Evolutionary conservation across 2,113 vertebrate genomes (phyloP), one percentile per base, ranked within the genome.

Genomic region (Percopsis transmontana): DNA sequence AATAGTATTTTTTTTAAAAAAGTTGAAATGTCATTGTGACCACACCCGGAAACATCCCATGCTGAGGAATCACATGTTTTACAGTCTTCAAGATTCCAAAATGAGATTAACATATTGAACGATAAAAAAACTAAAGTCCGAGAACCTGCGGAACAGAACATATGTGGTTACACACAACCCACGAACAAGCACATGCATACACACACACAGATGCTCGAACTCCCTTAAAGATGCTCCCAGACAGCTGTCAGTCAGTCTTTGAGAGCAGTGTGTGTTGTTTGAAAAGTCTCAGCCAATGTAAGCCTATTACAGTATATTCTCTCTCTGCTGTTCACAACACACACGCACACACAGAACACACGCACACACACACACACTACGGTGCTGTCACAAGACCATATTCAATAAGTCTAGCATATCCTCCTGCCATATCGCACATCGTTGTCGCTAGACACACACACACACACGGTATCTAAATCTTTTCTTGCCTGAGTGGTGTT

Each of bases 401-500:
- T 90, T 91, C 81, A 91, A 84, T 91, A 91, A 91, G 87, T 82
- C 82, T 39, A 81, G 71, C 85, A 82, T 82, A 90, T 79, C 82
- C 70, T 86, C 64, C 70, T 61, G 76, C 75, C 78, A 53, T 87
- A 88, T 88, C 86, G 16, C 74, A 67, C 77, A 83, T 82, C 82
- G 62, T 60, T 40, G 66, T 66, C 76, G 87, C 79, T 76, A 88
- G 76, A 79, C 81, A 80, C 81, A 87, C 80, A 83, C 77, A 74
- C 74, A 79, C 76, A 88, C 79, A 78, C 78, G 73, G 72, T 85
- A 87, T 88, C 87, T 62, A 67, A 72, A 89, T 59, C 74, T 86
- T 83, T 83, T 81, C 87, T 57, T 58, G n/a, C 42, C 74, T 44
- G 69, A 70, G 75, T 66, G 60, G 42, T 78, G 66, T 74, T 82